These are phyloP conservation scores for Neoaliturus tenellus DNA, from an alignment of 2,888 invertebrate species.

Conservation along the genomic window DNA sequence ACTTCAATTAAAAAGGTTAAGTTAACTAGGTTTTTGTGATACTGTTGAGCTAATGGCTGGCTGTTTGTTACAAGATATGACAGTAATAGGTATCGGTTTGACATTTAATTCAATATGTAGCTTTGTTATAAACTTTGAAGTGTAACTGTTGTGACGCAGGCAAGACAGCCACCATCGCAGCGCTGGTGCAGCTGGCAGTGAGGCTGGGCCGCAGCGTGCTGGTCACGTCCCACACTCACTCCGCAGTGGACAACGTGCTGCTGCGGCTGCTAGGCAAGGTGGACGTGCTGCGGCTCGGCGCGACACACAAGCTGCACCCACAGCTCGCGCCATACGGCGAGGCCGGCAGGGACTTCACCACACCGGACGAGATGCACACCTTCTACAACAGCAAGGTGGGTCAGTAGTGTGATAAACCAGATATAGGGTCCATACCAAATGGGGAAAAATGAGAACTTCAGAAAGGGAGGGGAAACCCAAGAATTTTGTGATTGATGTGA, in stretches of 20 bases:
- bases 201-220: constrained; percentile 85
- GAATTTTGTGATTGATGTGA: no score
- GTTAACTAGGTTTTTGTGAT: no score
- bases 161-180: constrained; percentile 95
- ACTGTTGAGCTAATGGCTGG: no score
- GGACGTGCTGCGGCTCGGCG: constrained; percentile 84
- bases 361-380: constrained; percentile 75
- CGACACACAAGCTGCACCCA: constrained; percentile 79
- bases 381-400: constrained; percentile 80
- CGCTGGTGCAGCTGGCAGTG: constrained; percentile 85
- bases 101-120: no score
- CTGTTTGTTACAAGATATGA: no score
- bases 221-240: constrained; percentile 96
- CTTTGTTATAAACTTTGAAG: no score
- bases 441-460: no score
- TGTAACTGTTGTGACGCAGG: constrained; percentile 74
- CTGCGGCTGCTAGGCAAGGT: constrained; percentile 77
- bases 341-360: constrained; percentile 59
- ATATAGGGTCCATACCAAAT: no score
- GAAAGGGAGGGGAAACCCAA: no score
- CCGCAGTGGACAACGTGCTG: constrained; percentile 96
- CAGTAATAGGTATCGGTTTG: background rate
- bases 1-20: no score
- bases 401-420: no score
- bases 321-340: constrained; percentile 78